Evolutionary conservation across 2,888 invertebrate species (phyloP).

Genomic region (Tetragonula carbonaria): DNA sequence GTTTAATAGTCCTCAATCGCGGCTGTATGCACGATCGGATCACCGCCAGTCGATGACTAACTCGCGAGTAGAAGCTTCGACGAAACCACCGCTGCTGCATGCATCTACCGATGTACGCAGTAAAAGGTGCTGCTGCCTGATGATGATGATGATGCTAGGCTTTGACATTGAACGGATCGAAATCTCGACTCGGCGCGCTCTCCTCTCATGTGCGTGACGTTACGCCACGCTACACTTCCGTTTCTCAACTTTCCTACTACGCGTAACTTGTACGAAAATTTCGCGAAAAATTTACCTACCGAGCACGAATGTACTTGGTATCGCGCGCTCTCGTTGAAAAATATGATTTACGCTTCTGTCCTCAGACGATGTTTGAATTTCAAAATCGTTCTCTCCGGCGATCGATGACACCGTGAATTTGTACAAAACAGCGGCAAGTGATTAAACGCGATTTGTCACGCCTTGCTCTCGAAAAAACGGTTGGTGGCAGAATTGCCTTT

Average conservation of each 20-base stretch:
- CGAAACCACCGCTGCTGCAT: not conserved
- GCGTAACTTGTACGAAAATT: not conserved
- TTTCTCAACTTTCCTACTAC: not conserved
- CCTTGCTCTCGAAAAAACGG: not conserved
- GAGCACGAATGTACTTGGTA: not conserved
- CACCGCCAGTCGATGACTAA: slow-evolving; percentile 60
- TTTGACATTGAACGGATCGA: slow-evolving; percentile 59
- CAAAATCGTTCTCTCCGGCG: not conserved
- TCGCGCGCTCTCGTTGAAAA: too few relatives aligned
- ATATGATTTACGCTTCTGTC: not conserved
- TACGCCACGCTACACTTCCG: not conserved
- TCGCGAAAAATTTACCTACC: not conserved
- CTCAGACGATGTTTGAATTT: not conserved
- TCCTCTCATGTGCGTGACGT: not conserved
- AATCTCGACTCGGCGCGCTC: slow-evolving; percentile 47
- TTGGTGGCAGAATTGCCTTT: slow-evolving; percentile 51
- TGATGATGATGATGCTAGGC: slow-evolving; percentile 10
- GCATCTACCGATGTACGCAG: slow-evolving; percentile 64
- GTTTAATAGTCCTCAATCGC: slow-evolving; percentile 69
- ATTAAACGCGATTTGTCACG: not conserved
- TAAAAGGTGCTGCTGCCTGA: slow-evolving; percentile 51
- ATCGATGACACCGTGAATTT: not conserved
- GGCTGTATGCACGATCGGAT: slow-evolving; percentile 64
- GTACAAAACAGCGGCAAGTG: not conserved
- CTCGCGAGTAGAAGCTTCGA: slow-evolving; percentile 37